phyloP scores from a whole-genome alignment of 2,888 invertebrate species.

The Brachypalpus laphriformis region DNA sequence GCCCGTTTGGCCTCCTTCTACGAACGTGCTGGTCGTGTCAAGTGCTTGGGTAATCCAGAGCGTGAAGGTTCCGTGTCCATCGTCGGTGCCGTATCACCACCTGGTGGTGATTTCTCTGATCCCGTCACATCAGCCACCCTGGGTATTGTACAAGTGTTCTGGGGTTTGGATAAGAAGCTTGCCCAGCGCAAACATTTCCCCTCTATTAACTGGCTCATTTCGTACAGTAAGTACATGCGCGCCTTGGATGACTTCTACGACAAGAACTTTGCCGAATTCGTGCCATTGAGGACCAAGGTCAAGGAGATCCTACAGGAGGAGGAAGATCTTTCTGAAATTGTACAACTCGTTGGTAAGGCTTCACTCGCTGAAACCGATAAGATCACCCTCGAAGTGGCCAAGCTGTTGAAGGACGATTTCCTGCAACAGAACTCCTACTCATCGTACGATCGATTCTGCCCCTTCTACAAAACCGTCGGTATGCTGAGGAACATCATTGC shows the following conservation, averaged over 20 bases:
- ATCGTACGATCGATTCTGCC: constrained; percentile 98
- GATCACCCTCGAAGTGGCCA: constrained; percentile 99
- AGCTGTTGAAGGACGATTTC: constrained; percentile 99
- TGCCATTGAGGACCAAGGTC: constrained; percentile 95
- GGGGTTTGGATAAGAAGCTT: constrained; percentile 99
- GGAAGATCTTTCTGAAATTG: constrained; percentile 99
- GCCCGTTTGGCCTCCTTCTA: constrained; percentile 99
- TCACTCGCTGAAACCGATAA: constrained; percentile 99
- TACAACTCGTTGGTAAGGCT: constrained; percentile 99
- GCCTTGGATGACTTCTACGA: constrained; percentile 99
- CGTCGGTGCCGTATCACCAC: constrained; percentile 99
- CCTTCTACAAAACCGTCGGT: constrained; percentile 99
- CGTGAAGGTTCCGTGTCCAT: constrained; percentile 99
- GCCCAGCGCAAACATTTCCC: constrained; percentile 99
- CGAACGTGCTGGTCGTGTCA: constrained; percentile 98
- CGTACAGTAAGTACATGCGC: constrained; percentile 99
- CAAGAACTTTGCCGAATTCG: constrained; percentile 98
- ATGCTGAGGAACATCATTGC: constrained; percentile 99
- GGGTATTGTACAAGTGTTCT: constrained; percentile 99
- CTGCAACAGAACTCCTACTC: constrained; percentile 99
- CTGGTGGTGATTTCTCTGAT: constrained; percentile 99
- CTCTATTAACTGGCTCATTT: constrained; percentile 99
- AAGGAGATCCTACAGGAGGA: constrained; percentile 99
- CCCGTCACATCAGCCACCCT: constrained; percentile 99
- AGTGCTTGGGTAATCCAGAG: constrained; percentile 98